Conservation (phyloP, 2,888 invertebrate genomes). For the Drosophila quinaria region DNA sequence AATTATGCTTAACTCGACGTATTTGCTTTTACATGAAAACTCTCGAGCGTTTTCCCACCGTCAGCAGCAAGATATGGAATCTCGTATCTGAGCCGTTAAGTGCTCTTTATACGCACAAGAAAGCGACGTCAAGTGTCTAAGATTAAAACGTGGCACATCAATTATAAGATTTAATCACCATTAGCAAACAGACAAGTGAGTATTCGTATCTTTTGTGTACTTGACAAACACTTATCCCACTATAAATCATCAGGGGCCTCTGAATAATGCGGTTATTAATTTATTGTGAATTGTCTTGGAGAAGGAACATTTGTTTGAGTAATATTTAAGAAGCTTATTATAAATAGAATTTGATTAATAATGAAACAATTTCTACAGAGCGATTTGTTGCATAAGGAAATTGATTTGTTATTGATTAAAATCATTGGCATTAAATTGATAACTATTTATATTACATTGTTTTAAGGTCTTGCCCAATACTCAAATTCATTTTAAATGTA, state of each 20-base stretch:
- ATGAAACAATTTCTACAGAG: background rate
- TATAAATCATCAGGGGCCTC: constrained; percentile 7
- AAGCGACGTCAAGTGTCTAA: constrained; percentile 22
- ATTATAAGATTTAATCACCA: constrained; percentile 52
- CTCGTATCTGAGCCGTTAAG: constrained; percentile 3
- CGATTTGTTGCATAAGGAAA: background rate
- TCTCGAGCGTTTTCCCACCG: constrained; percentile 5
- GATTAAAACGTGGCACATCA: constrained; percentile 43
- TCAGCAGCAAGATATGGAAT: constrained; percentile 1
- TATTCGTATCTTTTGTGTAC: constrained; percentile 29
- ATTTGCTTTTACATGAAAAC: background rate
- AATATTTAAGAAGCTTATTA: background rate
- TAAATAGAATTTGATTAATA: background rate
- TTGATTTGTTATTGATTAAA: background rate
- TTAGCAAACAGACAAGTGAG: constrained; percentile 50
- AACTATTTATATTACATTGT: background rate
- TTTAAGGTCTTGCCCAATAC: background rate
- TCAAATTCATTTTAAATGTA: background rate
- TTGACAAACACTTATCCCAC: constrained; percentile 1
- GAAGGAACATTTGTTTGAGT: background rate
- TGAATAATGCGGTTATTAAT: background rate
- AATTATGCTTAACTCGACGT: constrained; percentile 28
- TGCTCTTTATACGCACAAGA: constrained; percentile 12
- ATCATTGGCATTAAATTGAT: background rate
- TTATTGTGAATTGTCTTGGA: background rate